Conservation (phyloP, 1,140 invertebrate genomes). For the Agraylea sexmaculata region DNA sequence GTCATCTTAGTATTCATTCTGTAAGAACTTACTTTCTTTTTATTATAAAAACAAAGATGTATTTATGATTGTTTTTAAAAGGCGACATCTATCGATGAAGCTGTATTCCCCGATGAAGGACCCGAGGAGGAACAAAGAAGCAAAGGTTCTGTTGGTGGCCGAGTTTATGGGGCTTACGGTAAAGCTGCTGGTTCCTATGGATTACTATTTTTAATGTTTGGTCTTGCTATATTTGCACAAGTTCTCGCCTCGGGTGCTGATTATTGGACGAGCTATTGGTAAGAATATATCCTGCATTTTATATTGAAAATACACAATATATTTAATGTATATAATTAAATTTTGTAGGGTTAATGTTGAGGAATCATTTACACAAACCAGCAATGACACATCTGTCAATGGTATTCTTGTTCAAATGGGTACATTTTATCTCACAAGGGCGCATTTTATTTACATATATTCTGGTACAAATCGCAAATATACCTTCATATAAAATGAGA, state of each 20-base stretch:
- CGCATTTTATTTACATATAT: constrained; percentile 27
- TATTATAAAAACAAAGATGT: background rate
- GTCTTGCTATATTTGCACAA: constrained; percentile 48
- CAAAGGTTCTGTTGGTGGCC: constrained; percentile 43
- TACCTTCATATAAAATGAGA: background rate
- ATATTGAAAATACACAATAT: background rate
- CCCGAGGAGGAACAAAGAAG: constrained; percentile 42
- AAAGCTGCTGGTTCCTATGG: constrained; percentile 42
- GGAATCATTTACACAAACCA: constrained; percentile 14
- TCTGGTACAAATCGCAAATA: constrained; percentile 5
- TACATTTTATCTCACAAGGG: constrained; percentile 14
- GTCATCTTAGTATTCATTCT: constrained; percentile 39
- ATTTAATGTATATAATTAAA: constrained; percentile 1
- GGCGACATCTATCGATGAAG: constrained; percentile 46
- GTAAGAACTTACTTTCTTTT: constrained; percentile 23
- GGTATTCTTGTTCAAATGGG: constrained; percentile 16
- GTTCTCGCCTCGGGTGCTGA: constrained; percentile 52
- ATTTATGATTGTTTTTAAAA: constrained; percentile 14
- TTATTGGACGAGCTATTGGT: constrained; percentile 58
- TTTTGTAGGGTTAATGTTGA: constrained; percentile 25
- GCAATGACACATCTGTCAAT: background rate
- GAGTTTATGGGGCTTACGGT: constrained; percentile 50
- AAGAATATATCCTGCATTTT: constrained; percentile 21
- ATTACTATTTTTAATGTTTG: constrained; percentile 34
- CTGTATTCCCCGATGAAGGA: constrained; percentile 35